A percentile compares a stretch with the other conserved stretches of the same genome.
phyloP scores from a whole-genome alignment of 1,140 invertebrate species.

The Aphaenogaster ashmeadi region DNA sequence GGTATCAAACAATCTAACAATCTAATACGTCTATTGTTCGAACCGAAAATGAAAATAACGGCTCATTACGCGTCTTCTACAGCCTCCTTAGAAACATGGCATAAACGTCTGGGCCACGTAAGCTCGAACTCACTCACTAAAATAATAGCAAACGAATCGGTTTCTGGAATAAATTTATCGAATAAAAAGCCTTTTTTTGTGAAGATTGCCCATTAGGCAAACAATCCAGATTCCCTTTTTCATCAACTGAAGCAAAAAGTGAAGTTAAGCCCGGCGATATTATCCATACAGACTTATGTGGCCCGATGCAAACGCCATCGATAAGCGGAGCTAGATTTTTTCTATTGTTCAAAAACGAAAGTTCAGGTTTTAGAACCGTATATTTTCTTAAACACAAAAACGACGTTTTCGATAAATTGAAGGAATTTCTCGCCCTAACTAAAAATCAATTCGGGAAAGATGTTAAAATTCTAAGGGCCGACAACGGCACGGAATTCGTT shows the following conservation, averaged over 20 bases:
- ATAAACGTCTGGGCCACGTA: not conserved
- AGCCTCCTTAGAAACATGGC: not conserved
- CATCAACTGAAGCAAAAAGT: not conserved
- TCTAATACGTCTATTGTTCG: not conserved
- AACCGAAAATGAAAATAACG: not conserved
- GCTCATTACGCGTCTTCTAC: not conserved
- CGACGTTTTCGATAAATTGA: not conserved
- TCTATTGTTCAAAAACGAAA: not conserved
- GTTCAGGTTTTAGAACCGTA: not conserved
- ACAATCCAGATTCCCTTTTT: not conserved
- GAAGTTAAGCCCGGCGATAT: not conserved
- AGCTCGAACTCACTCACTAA: not conserved
- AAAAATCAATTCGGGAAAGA: constrained; percentile 1
- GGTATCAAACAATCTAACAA: not conserved
- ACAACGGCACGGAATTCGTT: not conserved
- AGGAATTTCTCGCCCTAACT: not conserved
- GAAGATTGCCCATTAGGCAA: not conserved
- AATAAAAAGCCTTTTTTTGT: not conserved
- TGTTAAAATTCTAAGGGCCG: not conserved
- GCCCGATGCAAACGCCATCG: not conserved
- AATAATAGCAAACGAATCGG: not conserved
- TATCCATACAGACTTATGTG: not conserved
- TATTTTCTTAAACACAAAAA: not conserved
- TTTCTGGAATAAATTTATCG: not conserved
- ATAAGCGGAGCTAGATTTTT: not conserved